Base-by-base conservation (phyloP, 2,113 vertebrate genomes). In the Zosterops japonicus region DNA sequence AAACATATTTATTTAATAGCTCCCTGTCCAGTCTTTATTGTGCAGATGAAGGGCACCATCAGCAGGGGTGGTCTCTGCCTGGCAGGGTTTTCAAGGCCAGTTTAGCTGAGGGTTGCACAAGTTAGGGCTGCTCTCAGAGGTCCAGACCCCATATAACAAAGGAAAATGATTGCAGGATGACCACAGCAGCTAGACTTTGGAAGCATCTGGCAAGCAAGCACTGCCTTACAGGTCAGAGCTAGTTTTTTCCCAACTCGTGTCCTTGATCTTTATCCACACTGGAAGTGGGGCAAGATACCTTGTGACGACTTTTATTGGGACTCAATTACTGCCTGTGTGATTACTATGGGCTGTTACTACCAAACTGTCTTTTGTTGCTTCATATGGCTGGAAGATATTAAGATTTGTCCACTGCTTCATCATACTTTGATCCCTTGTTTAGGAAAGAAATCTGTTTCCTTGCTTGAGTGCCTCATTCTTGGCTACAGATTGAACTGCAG, bases 381-480 rank as follows among this genome's bases (percentile, higher is more conserved):
- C 88, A 94, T 92, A 64, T 78, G 89, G 60, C 93, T 96, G 90
- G 71, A 96, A 95, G 88, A 92, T 80, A 87, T 36, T 95, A 88
- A 31, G 52, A 55, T 77, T 94, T 86, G 78, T 90, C 90, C 5
- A 27, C 80, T 92, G 76, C 94, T 92, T 91, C 92, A 72, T 61
- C 89, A 64, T 52, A 65, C 93, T 93, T 92, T 90, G 86, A 95
- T 93, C 89, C 89, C 91, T 91, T 94, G 93, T 95, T 96, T 94
- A 94, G 94, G 93, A 90, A 92, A 96, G 55, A 71, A 94, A 63
- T 90, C 79, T 89, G 76, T 83, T 93, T 83, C 60, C 52, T 78
- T 83, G 83, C 72, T 91, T 55, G 59, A 95, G 76, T 88, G 94
- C 85, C 68, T 94, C 5, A 5, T 94, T 95, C 85, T 90, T 96